phyloP scores from a whole-genome alignment of 1,140 invertebrate genomes.

The Drosophila takahashii region DNA sequence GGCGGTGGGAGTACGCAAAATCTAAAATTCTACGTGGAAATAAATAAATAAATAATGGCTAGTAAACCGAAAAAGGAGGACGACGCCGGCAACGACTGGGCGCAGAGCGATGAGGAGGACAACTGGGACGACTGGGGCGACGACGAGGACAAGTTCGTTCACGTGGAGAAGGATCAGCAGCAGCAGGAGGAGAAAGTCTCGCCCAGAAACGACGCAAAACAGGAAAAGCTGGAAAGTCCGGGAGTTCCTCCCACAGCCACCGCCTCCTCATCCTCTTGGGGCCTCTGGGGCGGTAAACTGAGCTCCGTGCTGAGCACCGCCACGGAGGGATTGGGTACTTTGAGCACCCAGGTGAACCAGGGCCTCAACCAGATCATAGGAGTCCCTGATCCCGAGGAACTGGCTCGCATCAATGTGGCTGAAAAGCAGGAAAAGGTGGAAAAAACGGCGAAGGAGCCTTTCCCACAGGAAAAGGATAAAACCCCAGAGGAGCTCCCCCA shows the following conservation, averaged over 20 bases:
- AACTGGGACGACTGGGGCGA: constrained; percentile 87
- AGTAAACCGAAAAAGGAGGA: constrained; percentile 49
- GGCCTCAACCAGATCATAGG: constrained; percentile 91
- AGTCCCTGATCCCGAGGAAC: constrained; percentile 90
- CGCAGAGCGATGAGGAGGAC: constrained; percentile 87
- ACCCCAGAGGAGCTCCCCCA: constrained; percentile 9
- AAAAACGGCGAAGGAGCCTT: constrained; percentile 8
- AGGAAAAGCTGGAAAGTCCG: constrained; percentile 8
- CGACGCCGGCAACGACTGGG: constrained; percentile 69
- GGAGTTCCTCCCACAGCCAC: background rate
- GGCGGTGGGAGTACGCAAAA: constrained; percentile 6
- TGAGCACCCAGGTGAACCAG: constrained; percentile 92
- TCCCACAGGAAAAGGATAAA: background rate
- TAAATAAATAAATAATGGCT: constrained; percentile 52
- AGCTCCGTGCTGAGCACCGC: constrained; percentile 91
- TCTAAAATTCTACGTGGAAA: constrained; percentile 58
- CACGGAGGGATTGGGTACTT: constrained; percentile 89
- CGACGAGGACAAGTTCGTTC: constrained; percentile 78
- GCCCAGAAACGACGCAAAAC: constrained; percentile 41
- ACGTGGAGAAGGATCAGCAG: constrained; percentile 38
- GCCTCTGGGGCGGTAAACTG: constrained; percentile 89
- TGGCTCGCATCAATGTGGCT: constrained; percentile 86
- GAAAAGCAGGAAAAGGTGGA: constrained; percentile 49
- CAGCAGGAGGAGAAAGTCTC: background rate
- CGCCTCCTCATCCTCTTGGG: constrained; percentile 29